phyloP scores from a whole-genome alignment of 30 jellyfish, hydroid and myxozoan genomes.

The Turritopsis dohrnii region DNA sequence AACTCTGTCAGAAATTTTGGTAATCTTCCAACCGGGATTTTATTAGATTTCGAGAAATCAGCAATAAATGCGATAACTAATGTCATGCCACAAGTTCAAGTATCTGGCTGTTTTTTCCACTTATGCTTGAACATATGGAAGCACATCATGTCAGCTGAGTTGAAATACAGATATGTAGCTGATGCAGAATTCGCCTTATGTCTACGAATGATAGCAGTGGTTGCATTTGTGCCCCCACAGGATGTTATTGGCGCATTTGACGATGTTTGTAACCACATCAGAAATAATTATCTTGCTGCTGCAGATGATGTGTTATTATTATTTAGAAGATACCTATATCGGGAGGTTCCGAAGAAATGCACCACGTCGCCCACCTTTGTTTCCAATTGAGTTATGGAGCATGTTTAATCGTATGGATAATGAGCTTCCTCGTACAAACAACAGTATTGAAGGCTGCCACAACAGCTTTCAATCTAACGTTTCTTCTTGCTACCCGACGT shows the following conservation, averaged over 20 bases:
- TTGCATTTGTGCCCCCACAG: constrained; percentile 32
- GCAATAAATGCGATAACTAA: not conserved
- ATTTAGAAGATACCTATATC: constrained; percentile 42
- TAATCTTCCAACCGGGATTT: not conserved
- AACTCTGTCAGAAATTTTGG: not conserved
- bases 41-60: not conserved
- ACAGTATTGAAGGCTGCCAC: constrained; percentile 49
- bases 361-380: constrained; percentile 38
- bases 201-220: constrained; percentile 21
- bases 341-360: constrained; percentile 42
- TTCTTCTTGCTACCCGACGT: constrained; percentile 35
- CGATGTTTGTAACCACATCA: constrained; percentile 11
- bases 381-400: constrained; percentile 32
- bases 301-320: constrained; percentile 10
- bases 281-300: not conserved
- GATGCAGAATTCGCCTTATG: constrained; percentile 38
- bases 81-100: constrained; percentile 12
- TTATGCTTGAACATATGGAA: constrained; percentile 25
- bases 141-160: constrained; percentile 19
- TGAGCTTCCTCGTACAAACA: constrained; percentile 47
- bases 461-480: constrained; percentile 14
- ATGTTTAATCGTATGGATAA: constrained; percentile 38
- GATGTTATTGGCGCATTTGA: constrained; percentile 8
- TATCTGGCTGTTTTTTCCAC: constrained; percentile 25
- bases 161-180: constrained; percentile 19